A percentile compares a stretch with the other conserved stretches of the same genome.
phyloP scores from a whole-genome alignment of 2,888 invertebrate species.

The Pristionchus exspectatus region DNA sequence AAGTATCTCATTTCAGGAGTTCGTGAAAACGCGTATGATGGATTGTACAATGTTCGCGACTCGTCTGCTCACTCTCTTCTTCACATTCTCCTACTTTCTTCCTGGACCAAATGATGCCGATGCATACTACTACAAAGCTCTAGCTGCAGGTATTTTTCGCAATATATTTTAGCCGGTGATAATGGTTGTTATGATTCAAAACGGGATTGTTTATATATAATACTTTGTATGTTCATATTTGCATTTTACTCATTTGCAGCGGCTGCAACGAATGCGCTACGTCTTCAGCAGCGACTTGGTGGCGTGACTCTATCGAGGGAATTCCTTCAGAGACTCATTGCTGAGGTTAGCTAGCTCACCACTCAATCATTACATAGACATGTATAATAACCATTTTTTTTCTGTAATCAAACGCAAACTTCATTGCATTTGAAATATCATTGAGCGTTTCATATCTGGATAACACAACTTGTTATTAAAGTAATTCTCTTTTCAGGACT shows the following conservation, averaged over 20 bases:
- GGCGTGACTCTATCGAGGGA: conserved; percentile 86
- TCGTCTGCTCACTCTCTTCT: conserved; percentile 89
- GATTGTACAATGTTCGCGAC: conserved; percentile 92
- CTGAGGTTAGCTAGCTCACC: conserved; percentile 83
- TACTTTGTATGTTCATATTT: not conserved
- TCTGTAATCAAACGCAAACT: too few species aligned
- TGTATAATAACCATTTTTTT: not conserved
- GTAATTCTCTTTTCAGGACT: conserved; percentile 80
- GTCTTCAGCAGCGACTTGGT: conserved; percentile 94
- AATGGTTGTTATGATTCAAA: not conserved
- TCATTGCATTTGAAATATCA: not conserved
- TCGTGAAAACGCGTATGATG: conserved; percentile 88
- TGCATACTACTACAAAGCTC: conserved; percentile 91
- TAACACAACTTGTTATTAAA: conserved; percentile 43
- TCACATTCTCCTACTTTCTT: conserved; percentile 89
- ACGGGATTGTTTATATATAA: not conserved
- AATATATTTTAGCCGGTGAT: not conserved
- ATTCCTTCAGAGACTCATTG: conserved; percentile 88
- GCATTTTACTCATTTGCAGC: too few species aligned
- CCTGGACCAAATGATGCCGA: conserved; percentile 83
- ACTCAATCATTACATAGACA: not conserved
- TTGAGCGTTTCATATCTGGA: not conserved
- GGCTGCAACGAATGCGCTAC: conserved; percentile 94
- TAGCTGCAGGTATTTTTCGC: conserved; percentile 83
- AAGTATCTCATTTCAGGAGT: conserved; percentile 73